Conservation (phyloP, 1,140 invertebrate species). For the Bombus pyrosoma region DNA sequence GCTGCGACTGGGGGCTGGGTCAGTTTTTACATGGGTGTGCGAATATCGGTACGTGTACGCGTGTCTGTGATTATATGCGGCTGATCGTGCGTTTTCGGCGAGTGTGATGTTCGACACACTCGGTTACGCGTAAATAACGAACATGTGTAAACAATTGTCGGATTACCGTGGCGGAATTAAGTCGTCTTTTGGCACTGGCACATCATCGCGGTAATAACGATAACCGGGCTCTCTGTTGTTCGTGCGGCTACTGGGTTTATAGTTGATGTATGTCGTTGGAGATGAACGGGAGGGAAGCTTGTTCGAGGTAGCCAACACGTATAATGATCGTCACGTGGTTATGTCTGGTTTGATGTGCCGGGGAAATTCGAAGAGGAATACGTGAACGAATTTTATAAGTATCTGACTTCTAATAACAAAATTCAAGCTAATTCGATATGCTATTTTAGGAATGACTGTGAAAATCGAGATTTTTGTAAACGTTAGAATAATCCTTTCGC, state of each 20-base stretch:
- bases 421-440: too few species aligned
- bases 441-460: too few species aligned
- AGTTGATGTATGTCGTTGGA: not conserved
- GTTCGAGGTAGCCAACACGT: not conserved
- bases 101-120: not conserved
- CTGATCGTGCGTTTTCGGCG: not conserved
- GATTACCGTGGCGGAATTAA: not conserved
- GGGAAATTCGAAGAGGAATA: too few species aligned
- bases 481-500: not conserved
- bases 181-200: slow-evolving; percentile 15
- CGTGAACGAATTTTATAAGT: not conserved
- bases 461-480: not conserved
- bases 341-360: not conserved
- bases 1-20: not conserved
- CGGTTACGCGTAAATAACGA: slow-evolving; percentile 14
- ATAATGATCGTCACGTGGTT: not conserved
- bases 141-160: slow-evolving; percentile 28
- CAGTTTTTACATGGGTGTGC: not conserved
- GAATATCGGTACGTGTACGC: too few species aligned
- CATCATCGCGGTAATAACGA: not conserved
- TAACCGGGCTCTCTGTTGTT: not conserved
- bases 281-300: not conserved
- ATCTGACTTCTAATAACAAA: not conserved
- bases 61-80: not conserved
- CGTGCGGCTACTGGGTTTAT: not conserved